Conservation (phyloP, 2,888 invertebrate genomes). For the Epirrhoe alternata region DNA sequence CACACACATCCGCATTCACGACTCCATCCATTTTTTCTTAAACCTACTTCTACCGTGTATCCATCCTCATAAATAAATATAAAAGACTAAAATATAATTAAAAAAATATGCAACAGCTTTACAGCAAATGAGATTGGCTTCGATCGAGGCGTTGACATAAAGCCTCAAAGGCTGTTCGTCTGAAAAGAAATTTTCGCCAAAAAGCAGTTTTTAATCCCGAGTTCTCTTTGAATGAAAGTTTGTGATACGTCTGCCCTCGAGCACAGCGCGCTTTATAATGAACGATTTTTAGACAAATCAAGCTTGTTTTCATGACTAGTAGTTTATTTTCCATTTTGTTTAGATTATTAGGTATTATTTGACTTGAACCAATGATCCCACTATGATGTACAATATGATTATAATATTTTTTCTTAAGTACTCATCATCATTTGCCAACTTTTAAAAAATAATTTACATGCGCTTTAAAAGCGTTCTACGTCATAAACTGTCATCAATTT, state of each 20-base stretch:
- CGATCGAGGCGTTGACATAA: conserved; percentile 16
- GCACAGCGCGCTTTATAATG: conserved; percentile 42
- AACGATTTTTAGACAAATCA: conserved; percentile 33
- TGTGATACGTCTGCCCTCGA: conserved; percentile 48
- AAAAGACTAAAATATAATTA: background rate
- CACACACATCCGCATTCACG: too few species aligned
- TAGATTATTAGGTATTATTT: too few species aligned
- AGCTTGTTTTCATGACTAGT: background rate
- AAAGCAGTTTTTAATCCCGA: conserved; percentile 59
- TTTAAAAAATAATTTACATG: too few species aligned
- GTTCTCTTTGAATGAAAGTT: conserved; percentile 55
- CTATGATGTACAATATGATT: too few species aligned
- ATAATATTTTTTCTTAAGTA: too few species aligned
- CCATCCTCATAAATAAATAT: too few species aligned
- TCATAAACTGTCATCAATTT: too few species aligned
- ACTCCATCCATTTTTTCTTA: too few species aligned
- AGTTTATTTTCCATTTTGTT: background rate
- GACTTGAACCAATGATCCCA: too few species aligned
- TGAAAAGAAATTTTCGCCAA: conserved; percentile 61
- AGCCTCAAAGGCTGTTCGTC: conserved; percentile 45
- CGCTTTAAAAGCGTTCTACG: too few species aligned
- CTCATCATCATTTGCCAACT: too few species aligned
- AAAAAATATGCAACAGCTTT: background rate
- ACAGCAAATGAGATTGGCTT: conserved; percentile 8
- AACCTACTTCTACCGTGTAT: too few species aligned